phyloP scores from a whole-genome alignment of 2,797 vertebrate species.

The Austrolebias charrua region DNA sequence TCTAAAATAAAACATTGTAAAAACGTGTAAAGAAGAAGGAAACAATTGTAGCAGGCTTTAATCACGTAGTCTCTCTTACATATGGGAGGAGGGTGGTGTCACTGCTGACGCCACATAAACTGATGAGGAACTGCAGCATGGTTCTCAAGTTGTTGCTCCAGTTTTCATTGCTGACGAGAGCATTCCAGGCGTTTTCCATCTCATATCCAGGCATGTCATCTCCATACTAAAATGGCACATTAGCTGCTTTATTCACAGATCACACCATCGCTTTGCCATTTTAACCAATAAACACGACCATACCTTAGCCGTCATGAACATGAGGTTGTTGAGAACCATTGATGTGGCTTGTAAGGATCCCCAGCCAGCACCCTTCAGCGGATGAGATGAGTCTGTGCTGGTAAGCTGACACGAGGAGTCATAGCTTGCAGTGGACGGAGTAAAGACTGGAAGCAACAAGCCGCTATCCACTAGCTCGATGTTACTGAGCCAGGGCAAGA shows the following conservation, averaged over 20 bases:
- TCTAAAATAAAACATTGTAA: constrained; percentile 72
- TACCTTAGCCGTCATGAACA: constrained; percentile 99
- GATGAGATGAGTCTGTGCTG: constrained; percentile 69
- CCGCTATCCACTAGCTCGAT: constrained; percentile 93
- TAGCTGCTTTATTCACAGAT: background rate
- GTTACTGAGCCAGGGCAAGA: constrained; percentile 96
- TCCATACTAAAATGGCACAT: constrained; percentile 83
- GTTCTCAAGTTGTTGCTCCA: constrained; percentile 96
- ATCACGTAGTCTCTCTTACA: constrained; percentile 68
- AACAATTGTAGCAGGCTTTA: background rate
- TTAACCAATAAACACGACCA: background rate
- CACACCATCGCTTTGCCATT: background rate
- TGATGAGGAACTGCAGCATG: constrained; percentile 94
- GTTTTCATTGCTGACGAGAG: constrained; percentile 92
- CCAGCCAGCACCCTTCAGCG: constrained; percentile 92
- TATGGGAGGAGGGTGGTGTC: constrained; percentile 93
- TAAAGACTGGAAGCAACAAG: constrained; percentile 86
- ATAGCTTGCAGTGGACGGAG: constrained; percentile 86
- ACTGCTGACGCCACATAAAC: constrained; percentile 95
- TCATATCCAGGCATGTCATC: constrained; percentile 95
- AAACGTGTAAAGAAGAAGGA: constrained; percentile 1
- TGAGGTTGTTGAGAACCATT: constrained; percentile 96
- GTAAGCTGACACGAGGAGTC: constrained; percentile 79
- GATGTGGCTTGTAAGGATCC: constrained; percentile 94
- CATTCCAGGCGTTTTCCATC: constrained; percentile 98